phyloP scores from a whole-genome alignment of 2,888 invertebrate species.

The Drosophila paranaensis region DNA sequence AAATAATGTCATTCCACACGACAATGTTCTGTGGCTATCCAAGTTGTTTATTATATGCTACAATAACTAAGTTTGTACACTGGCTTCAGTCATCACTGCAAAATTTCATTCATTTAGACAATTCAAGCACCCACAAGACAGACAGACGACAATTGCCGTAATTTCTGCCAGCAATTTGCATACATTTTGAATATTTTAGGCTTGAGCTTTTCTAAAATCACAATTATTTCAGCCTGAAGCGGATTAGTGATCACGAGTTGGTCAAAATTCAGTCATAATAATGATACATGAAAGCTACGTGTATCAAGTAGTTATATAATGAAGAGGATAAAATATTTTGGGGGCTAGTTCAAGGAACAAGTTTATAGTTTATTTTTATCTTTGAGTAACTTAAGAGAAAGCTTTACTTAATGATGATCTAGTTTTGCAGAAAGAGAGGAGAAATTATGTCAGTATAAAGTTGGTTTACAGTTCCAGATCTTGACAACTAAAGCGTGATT shows the following conservation, averaged over 20 bases:
- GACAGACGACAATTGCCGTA: slow-evolving; percentile 27
- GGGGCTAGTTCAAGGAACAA: background rate
- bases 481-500: no score
- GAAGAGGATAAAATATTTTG: background rate
- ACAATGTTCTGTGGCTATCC: no score
- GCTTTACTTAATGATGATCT: background rate
- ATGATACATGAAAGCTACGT: background rate
- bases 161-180: slow-evolving; percentile 48
- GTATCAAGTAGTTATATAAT: background rate
- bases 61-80: background rate
- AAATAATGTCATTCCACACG: no score
- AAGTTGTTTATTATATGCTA: background rate
- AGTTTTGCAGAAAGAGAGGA: background rate
- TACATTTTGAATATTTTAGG: slow-evolving; percentile 35
- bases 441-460: background rate
- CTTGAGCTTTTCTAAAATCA: slow-evolving; percentile 7
- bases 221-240: background rate
- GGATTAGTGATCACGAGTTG: no score
- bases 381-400: background rate
- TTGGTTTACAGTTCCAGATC: no score
- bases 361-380: no score
- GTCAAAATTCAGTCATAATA: background rate
- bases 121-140: slow-evolving; percentile 2
- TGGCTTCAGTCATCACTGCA: background rate
- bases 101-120: slow-evolving; percentile 13